Percentiles rank a stretch among this genome's conserved stretches.
Evolutionary conservation across 2,113 vertebrate species (phyloP).

Genomic region (Sapajus apella): DNA sequence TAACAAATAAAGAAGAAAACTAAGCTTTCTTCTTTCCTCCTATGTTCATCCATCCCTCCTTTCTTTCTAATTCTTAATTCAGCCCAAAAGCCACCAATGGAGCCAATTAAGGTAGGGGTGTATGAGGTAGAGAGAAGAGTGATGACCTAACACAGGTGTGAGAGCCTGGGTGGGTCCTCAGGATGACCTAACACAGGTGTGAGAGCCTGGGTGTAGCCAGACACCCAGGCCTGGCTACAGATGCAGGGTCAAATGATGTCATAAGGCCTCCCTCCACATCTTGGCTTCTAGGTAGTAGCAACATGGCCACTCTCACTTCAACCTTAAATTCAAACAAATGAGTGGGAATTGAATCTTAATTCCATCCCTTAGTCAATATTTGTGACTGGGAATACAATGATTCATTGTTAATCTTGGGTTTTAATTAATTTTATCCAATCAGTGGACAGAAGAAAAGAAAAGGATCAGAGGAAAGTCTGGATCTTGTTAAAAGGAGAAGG

Average conservation of each 20-base stretch:
- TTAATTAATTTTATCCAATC: not conserved
- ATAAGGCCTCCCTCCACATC: not conserved
- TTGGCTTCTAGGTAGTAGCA: not conserved
- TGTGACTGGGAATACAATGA: not conserved
- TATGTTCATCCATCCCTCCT: not conserved
- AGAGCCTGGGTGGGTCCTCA: not conserved
- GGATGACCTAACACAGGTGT: not conserved
- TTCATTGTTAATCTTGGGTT: not conserved
- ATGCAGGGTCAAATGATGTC: not conserved
- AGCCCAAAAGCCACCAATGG: not conserved
- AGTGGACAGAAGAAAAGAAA: not conserved
- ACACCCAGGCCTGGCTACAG: not conserved
- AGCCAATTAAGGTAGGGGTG: not conserved
- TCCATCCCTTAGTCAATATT: not conserved
- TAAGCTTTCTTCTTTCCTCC: not conserved
- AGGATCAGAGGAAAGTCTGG: not conserved
- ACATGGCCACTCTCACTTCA: not conserved
- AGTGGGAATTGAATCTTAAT: not conserved
- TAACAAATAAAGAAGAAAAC: not conserved
- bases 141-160: not conserved
- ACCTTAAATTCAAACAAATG: not conserved
- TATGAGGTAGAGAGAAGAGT: not conserved
- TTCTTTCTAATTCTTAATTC: not conserved
- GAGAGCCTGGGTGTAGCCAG: not conserved
- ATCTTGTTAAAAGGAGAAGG: not conserved